phyloP scores from a whole-genome alignment of 2,113 vertebrate genomes.

The Gymnorhina tibicen region DNA sequence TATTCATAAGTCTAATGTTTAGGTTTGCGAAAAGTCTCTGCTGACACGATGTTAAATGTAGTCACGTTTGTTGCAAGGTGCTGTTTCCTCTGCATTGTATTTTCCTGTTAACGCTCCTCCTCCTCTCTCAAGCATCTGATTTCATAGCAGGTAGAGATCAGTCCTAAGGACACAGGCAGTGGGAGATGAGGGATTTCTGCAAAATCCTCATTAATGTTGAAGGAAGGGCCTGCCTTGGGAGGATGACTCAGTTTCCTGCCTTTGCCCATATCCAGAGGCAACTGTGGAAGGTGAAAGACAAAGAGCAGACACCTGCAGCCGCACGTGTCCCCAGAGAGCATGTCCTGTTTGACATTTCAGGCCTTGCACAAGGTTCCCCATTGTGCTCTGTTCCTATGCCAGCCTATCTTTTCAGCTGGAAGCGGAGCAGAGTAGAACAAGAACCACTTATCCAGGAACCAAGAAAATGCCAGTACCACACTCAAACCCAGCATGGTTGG shows the following conservation, averaged over 20 bases:
- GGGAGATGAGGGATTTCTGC: neutral
- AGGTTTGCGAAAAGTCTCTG: neutral
- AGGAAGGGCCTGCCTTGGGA: neutral
- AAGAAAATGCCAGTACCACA: neutral
- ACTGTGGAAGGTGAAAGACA: neutral
- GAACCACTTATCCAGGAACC: neutral
- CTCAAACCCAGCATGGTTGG: accelerated
- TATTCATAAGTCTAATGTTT: neutral
- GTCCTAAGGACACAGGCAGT: neutral
- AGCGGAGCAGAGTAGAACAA: neutral
- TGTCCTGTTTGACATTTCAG: neutral
- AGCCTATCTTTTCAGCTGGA: neutral
- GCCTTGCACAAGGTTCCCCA: neutral
- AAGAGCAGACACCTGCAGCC: neutral
- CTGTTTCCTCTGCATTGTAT: neutral
- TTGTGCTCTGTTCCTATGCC: neutral
- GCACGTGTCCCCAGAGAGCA: accelerated
- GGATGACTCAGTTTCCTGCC: neutral
- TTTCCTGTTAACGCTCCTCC: neutral
- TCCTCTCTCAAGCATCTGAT: neutral
- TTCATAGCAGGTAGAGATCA: neutral
- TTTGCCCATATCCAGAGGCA: neutral
- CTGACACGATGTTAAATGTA: neutral
- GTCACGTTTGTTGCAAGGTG: neutral
- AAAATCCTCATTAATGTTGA: neutral